Evolutionary conservation across 1,140 invertebrate species (phyloP), one percentile per base, ranked within the genome.

Genomic region (Chironomus tepperi): DNA sequence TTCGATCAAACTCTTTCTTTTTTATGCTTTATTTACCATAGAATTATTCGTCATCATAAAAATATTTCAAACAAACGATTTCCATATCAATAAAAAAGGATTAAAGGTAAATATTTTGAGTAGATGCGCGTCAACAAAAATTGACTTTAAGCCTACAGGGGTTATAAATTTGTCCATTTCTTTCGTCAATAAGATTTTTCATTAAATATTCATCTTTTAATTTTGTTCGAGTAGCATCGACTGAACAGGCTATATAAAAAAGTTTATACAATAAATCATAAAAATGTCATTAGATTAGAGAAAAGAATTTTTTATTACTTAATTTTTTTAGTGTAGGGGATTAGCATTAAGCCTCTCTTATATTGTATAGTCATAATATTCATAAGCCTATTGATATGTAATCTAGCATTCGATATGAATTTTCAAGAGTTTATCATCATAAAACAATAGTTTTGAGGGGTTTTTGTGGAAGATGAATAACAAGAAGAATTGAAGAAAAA

Each of bases 11-110:
- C 24, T 34, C 24, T 34, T 5, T n/a, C n/a, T n/a, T 34, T 34
- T 34, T 34, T 34, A 34, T 34, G 24, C 24, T 34, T 34, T 34
- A 34, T 34, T 34, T 34, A 34, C 24, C 24, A 34, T 34, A 34
- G 24, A 34, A 34, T 2, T 34, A 34, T 34, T 34, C 24, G 24
- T 34, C 24, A 34, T 34, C 24, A 34, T 34, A 34, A 34, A 34
- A 34, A 34, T 34, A 34, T 34, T 34, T 34, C 24, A 34, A 34
- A 34, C 24, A 34, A 34, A 34, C 5, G 24, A 34, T 34, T 34
- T 34, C 24, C 24, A 34, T 34, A 70, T 70, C 65, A 70, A 70
- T 70, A 70, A 70, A 70, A 19, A 70, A 70, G 65, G 65, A 70
- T 70, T 70, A 70, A 70, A 70, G 18, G 65, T 19, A 70, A 70